Evolutionary conservation across 1,140 invertebrate genomes (phyloP), one percentile per base, ranked within the genome.

Genomic region (Aphelenchoides besseyi): DNA sequence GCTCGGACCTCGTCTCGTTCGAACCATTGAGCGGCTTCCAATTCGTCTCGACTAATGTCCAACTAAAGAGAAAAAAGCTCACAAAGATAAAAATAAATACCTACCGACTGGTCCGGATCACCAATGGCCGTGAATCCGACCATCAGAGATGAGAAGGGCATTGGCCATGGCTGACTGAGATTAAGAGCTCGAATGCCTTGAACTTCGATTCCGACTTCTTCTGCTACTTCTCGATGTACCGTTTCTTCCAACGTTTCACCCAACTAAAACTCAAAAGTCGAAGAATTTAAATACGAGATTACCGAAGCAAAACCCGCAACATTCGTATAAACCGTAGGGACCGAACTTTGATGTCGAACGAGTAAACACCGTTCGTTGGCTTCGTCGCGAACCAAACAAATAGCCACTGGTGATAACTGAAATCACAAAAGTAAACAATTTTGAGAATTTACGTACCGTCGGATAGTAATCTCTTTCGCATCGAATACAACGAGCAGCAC

Each of bases 281-380:
- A 72, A 37, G 48, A 55, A 8, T 12, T 16, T 37, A 66, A 36
- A 55, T 23, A 33, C 53, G 62, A 87, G n/a, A n/a, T 87, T 78
- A 87, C 85, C 81, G 89, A 88, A 75, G 88, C 86, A 72, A 88
- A 89, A 18, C 89, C 89, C 35, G 89, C 88, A 54, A 89, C 84
- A 78, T 87, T 88, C 2, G 88, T 88, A 74, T 83, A 89, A 86
- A 89, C 88, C 57, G 87, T 86, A 5, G 81, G 78, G 12, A 87
- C 87, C 77, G 87, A 86, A 29, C 82, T 79, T 35, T 85, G 85
- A 74, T 87, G 86, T 52, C 88, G 75, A 2, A 88, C 88, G 3
- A 89, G 79, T 12, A 89, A 79, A 66, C 86, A 85, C 68, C 85
- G 84, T 57, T 85, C 85, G 16, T 86, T 79, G 62, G 82, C 77